Evolutionary conservation across 2,113 vertebrate genomes (phyloP), one percentile per base, ranked within the genome.

Genomic region (Hemichromis elongatus): DNA sequence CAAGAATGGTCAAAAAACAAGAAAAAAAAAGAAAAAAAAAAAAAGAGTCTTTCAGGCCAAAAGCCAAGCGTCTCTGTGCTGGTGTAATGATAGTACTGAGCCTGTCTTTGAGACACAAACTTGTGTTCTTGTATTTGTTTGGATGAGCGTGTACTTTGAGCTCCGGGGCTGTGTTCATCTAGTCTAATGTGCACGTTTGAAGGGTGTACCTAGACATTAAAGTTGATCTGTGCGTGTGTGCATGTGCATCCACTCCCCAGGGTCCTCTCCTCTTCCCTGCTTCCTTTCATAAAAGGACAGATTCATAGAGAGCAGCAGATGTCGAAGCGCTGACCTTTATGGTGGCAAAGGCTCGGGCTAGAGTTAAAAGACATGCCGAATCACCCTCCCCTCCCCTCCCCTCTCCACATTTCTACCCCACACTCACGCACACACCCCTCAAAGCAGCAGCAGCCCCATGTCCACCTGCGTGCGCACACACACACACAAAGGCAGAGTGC

Each of bases 301-400:
- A 90, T 91, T 94, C 93, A 94, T 91, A 94, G 90, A 87, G 86
- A 90, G 93, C 90, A 94, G 92, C 95, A 96, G 95, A 96, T 96
- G 95, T 95, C 88, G 80, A 92, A 86, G 93, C 92, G 50, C 91
- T 94, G 94, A 95, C 95, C 95, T 95, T 95, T 95, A 90, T 92
- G 91, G 91, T 92, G 92, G 92, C 92, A 87, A 86, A 88, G 88
- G 90, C 92, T 90, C 24, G 30, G 90, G 84, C 91, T 83, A 52
- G 89, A 91, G 92, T 92, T 94, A 92, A 95, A 95, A 94, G 91
- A 90, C 84, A 85, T 55, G 86, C 83, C 8, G 84, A 83, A 79
- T 75, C 21, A 28, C 79, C 61, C 66, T 21, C 30, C 55, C 33
- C 30, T 52, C 33, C 56, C 73, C 66, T 18, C 47, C 30, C 40